Evolutionary conservation across 2,113 vertebrate genomes (phyloP).

Genomic region (Chlorodrepanis virens): DNA sequence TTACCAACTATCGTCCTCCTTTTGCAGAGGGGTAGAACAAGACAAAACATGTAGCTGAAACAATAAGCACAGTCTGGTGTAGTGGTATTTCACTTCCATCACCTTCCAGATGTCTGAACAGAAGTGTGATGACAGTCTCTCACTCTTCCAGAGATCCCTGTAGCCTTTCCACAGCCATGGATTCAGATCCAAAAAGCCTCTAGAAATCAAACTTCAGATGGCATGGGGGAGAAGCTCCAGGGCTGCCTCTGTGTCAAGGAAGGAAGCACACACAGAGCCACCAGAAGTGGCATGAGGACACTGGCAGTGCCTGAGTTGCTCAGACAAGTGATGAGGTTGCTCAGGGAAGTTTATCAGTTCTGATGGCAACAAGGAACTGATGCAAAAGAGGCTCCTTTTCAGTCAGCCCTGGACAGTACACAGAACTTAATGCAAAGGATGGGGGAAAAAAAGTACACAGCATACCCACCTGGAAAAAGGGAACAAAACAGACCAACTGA

Average conservation of each 20-base stretch:
- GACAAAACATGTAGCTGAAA: not conserved
- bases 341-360: not conserved
- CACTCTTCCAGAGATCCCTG: not conserved
- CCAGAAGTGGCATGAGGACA: not conserved
- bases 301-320: not conserved
- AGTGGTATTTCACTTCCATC: not conserved
- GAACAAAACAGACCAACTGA: not conserved
- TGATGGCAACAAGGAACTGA: not conserved
- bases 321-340: not conserved
- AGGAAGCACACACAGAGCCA: not conserved
- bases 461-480: not conserved
- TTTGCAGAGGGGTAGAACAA: not conserved
- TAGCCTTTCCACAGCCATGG: not conserved
- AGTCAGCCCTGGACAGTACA: not conserved
- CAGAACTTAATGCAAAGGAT: not conserved
- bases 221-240: not conserved
- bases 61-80: not conserved
- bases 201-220: not conserved
- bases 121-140: not conserved
- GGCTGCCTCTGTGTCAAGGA: not conserved
- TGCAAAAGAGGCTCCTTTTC: not conserved
- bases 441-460: not conserved
- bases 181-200: not conserved
- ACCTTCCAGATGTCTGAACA: not conserved
- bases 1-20: not conserved